Evolutionary conservation across 2,113 vertebrate species (phyloP).

Genomic region (Poeciliopsis retropinna): DNA sequence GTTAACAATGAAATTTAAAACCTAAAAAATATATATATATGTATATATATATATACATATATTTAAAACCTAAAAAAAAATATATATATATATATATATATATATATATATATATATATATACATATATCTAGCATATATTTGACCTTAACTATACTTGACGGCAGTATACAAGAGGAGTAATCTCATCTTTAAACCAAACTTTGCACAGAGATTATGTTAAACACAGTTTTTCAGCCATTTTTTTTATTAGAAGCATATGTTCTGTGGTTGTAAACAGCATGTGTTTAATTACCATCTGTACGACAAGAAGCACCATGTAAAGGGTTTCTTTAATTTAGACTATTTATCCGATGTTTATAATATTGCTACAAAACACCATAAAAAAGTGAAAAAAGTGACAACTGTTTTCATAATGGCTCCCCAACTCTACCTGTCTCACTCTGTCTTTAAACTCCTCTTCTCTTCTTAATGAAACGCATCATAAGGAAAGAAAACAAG

Average conservation of each 20-base stretch:
- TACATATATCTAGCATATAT: not conserved
- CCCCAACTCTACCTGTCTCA: not conserved
- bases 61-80: no score
- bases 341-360: not conserved
- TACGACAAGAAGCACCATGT: not conserved
- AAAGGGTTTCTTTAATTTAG: not conserved
- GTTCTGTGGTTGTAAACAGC: not conserved
- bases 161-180: not conserved
- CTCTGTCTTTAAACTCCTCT: slow-evolving; percentile 21
- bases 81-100: no score
- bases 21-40: no score
- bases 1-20: not conserved
- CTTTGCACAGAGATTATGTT: not conserved
- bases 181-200: not conserved
- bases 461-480: slow-evolving; percentile 46
- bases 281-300: not conserved
- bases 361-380: not conserved
- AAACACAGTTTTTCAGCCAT: not conserved
- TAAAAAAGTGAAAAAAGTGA: not conserved
- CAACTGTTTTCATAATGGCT: not conserved
- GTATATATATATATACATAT: no score
- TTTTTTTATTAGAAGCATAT: not conserved
- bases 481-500: slow-evolving; percentile 7
- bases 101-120: no score
- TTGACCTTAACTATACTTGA: not conserved